Conservation (phyloP, 1,140 invertebrate genomes). For the Megalonaias nervosa region DNA sequence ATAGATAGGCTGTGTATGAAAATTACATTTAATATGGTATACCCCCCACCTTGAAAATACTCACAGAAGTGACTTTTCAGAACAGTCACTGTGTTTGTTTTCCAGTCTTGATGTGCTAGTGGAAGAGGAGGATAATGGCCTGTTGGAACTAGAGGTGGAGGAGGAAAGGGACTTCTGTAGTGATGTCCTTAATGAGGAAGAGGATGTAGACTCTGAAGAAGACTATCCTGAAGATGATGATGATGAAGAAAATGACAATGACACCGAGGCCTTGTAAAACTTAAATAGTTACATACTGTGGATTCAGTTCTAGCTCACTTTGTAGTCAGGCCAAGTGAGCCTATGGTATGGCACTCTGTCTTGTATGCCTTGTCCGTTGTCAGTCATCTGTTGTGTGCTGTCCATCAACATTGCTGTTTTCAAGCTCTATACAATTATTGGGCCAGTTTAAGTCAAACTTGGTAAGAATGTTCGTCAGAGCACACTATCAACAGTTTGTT, state of each 20-base stretch:
- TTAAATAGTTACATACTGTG: too few species aligned
- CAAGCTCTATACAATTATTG: too few species aligned
- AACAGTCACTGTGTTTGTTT: background rate
- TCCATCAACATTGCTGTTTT: too few species aligned
- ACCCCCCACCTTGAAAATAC: background rate
- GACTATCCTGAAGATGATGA: conserved; percentile 30
- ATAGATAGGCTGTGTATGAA: too few species aligned
- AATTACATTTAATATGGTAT: background rate
- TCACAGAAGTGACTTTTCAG: background rate
- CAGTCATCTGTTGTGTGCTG: too few species aligned
- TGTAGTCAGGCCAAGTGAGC: too few species aligned
- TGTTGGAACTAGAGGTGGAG: background rate
- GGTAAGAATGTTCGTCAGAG: too few species aligned
- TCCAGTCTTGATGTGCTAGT: conserved; percentile 4
- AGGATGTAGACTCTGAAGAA: conserved; percentile 4
- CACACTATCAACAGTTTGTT: too few species aligned
- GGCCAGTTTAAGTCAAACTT: too few species aligned
- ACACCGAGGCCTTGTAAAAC: background rate
- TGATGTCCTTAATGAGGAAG: conserved; percentile 6
- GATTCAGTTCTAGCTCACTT: too few species aligned
- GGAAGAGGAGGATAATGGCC: conserved; percentile 1
- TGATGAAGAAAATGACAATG: conserved; percentile 27
- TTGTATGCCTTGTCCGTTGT: too few species aligned
- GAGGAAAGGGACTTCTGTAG: conserved; percentile 17
- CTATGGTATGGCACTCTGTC: too few species aligned